Percentiles rank a stretch among this genome's conserved stretches.
These are phyloP conservation scores for Drosophila flavopinicola DNA, from an alignment of 2,888 invertebrate genomes.

Conservation along the genomic window DNA sequence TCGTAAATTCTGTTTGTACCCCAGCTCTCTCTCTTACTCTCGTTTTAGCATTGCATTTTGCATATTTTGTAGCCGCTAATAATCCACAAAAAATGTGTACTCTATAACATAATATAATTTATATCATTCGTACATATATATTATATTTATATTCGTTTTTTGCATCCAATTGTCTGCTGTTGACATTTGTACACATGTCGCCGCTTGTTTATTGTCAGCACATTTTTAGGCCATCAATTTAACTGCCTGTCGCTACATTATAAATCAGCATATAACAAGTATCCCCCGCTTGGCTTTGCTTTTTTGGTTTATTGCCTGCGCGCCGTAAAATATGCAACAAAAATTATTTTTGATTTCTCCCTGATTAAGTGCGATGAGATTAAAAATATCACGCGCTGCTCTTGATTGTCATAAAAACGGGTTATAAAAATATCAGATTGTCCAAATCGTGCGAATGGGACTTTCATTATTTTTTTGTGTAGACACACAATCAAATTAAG, in stretches of 20 bases:
- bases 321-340: slow-evolving; percentile 52
- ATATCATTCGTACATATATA: slow-evolving; percentile 21
- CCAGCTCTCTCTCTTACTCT: not conserved
- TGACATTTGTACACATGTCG: slow-evolving; percentile 62
- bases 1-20: not conserved
- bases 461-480: not conserved
- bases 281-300: slow-evolving; percentile 1
- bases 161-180: slow-evolving; percentile 19
- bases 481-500: not conserved
- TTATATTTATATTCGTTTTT: slow-evolving; percentile 21
- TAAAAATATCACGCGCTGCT: slow-evolving; percentile 26
- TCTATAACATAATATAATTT: slow-evolving; percentile 13
- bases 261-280: slow-evolving; percentile 62
- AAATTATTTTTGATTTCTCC: slow-evolving; percentile 41
- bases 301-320: slow-evolving; percentile 39
- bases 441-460: not conserved
- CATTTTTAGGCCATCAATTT: slow-evolving; percentile 53
- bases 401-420: slow-evolving; percentile 33
- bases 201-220: slow-evolving; percentile 54
- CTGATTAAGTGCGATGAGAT: slow-evolving; percentile 60
- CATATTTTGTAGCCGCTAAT: not conserved
- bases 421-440: slow-evolving; percentile 9
- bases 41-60: not conserved
- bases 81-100: not conserved
- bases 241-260: slow-evolving; percentile 48